phyloP scores from a whole-genome alignment of 2,888 invertebrate species.

The Anorthoa munda region DNA sequence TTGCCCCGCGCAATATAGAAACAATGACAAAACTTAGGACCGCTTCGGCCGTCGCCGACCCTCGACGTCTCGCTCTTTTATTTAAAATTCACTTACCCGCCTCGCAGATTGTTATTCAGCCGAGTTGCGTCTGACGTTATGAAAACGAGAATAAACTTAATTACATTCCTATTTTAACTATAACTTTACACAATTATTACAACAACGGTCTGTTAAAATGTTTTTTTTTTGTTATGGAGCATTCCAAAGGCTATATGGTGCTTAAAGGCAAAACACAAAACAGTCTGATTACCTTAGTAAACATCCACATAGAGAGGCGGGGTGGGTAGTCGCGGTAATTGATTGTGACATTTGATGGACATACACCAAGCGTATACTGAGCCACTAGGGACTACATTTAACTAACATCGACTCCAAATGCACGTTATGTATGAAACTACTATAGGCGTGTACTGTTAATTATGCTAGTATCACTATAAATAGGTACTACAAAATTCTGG shows the following conservation, averaged over 20 bases:
- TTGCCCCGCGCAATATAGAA: slow-evolving; percentile 89
- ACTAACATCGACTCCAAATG: slow-evolving; percentile 62
- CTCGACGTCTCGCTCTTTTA: slow-evolving; percentile 86
- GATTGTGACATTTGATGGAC: slow-evolving; percentile 90
- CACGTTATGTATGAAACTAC: slow-evolving; percentile 47
- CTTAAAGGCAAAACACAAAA: slow-evolving; percentile 67
- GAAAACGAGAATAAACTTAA: slow-evolving; percentile 85
- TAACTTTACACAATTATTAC: slow-evolving; percentile 53
- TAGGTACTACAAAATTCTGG: no score
- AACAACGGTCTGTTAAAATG: slow-evolving; percentile 29
- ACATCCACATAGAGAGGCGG: slow-evolving; percentile 69
- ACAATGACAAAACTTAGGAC: slow-evolving; percentile 89
- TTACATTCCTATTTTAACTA: slow-evolving; percentile 78
- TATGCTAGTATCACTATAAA: background rate
- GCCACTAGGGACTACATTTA: slow-evolving; percentile 78
- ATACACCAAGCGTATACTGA: slow-evolving; percentile 80
- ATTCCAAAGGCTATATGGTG: slow-evolving; percentile 7
- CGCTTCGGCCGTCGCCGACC: slow-evolving; percentile 80
- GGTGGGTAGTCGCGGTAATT: slow-evolving; percentile 82
- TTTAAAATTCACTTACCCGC: slow-evolving; percentile 89
- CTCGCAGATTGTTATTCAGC: slow-evolving; percentile 87
- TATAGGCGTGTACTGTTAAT: slow-evolving; percentile 19
- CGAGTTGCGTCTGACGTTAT: slow-evolving; percentile 81
- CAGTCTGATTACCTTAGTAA: slow-evolving; percentile 78
- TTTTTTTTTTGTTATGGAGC: slow-evolving; percentile 32